These are phyloP conservation scores for Coptodon rendalli DNA, from an alignment of 2,113 vertebrate genomes.

Conservation along the genomic window DNA sequence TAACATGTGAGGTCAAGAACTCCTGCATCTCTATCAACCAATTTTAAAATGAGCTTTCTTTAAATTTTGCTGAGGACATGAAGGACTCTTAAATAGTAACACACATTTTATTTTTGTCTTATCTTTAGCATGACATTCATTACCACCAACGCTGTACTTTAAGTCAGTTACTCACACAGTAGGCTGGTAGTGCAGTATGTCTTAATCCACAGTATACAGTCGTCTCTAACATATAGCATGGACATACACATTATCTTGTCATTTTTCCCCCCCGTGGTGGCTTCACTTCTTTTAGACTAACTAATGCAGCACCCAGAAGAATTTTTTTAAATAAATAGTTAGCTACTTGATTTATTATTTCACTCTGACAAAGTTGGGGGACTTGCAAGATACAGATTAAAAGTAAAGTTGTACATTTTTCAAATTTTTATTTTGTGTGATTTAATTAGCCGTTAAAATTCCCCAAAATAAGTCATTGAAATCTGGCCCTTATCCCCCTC, in stretches of 20 bases:
- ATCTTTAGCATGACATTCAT: background rate
- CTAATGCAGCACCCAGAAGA: background rate
- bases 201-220: background rate
- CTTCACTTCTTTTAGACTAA: background rate
- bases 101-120: background rate
- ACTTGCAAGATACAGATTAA: background rate
- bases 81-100: background rate
- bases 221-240: background rate
- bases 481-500: background rate
- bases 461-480: background rate
- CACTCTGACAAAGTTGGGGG: background rate
- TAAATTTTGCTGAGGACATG: background rate
- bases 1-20: background rate
- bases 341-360: background rate
- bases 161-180: background rate
- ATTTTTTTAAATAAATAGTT: background rate
- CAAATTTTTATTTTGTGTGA: background rate
- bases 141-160: background rate
- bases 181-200: background rate
- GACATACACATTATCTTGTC: background rate
- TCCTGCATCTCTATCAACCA: background rate
- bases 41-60: background rate
- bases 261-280: background rate
- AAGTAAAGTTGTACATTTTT: background rate
- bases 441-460: background rate